A percentile compares a stretch with the other conserved stretches of the same genome.
Conservation (phyloP, 2,888 invertebrate genomes). For the Entomobrya multifasciata region DNA sequence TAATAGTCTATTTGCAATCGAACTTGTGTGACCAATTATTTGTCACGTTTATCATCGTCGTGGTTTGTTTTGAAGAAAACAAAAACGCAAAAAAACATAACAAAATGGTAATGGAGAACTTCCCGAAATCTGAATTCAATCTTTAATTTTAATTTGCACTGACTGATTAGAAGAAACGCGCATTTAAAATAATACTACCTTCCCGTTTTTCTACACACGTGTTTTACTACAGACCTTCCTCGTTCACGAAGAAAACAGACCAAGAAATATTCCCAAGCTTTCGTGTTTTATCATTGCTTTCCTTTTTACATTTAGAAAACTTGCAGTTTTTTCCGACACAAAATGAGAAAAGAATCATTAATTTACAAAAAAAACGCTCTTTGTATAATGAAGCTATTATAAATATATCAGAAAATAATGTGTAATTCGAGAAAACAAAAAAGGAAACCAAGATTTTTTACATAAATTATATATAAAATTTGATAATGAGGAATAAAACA, state of each 20-base stretch:
- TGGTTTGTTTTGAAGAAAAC: slow-evolving; percentile 22
- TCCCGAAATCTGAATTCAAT: background rate
- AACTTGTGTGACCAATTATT: slow-evolving; percentile 10
- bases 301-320: too few relatives aligned
- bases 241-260: background rate
- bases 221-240: background rate
- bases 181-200: background rate
- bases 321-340: too few relatives aligned
- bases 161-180: slow-evolving; percentile 16
- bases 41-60: background rate
- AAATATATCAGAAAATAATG: too few relatives aligned
- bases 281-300: background rate
- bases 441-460: too few relatives aligned
- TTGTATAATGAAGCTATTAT: too few relatives aligned
- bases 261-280: slow-evolving; percentile 13
- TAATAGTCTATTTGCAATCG: background rate
- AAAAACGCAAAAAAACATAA: background rate
- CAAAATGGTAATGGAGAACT: background rate
- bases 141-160: background rate
- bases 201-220: background rate
- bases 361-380: too few relatives aligned
- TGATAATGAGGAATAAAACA: background rate
- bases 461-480: background rate
- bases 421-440: too few relatives aligned
- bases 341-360: too few relatives aligned